Percentiles rank a stretch among this genome's conserved stretches.
These are phyloP conservation scores for Caenorhabditis sinica DNA, from an alignment of 2,888 invertebrate species.

Conservation along the genomic window DNA sequence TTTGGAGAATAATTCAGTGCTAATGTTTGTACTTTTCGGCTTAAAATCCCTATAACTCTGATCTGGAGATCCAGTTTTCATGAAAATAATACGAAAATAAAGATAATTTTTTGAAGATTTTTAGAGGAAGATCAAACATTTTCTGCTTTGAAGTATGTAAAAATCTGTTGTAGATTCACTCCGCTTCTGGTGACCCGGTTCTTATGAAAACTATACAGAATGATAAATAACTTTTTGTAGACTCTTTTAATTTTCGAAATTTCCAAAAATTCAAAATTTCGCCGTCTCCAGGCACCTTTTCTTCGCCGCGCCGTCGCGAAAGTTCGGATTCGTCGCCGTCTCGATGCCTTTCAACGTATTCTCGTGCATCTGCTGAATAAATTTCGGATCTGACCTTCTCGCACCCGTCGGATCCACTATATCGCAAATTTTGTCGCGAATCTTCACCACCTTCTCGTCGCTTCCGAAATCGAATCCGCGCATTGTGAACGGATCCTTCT, in stretches of 20 bases:
- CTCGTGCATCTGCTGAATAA: conserved; percentile 56
- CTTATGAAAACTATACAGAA: too few relatives aligned
- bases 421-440: conserved; percentile 54
- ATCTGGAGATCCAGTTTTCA: too few relatives aligned
- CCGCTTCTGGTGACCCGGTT: too few relatives aligned
- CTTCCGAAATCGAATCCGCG: conserved; percentile 47
- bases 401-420: conserved; percentile 54
- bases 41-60: too few relatives aligned
- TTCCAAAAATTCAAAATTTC: background rate
- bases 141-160: too few relatives aligned
- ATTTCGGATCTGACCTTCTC: conserved; percentile 53
- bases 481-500: conserved; percentile 1
- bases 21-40: background rate
- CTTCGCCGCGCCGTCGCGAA: conserved; percentile 14
- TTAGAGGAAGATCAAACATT: too few relatives aligned
- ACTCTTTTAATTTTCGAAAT: background rate
- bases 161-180: too few relatives aligned
- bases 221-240: too few relatives aligned
- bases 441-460: conserved; percentile 52
- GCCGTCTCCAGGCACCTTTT: conserved; percentile 24
- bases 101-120: too few relatives aligned
- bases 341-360: conserved; percentile 62
- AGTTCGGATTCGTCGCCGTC: conserved; percentile 44
- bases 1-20: background rate
- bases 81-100: too few relatives aligned